These are phyloP conservation scores for Synodontis membranacea DNA, from an alignment of 2,113 vertebrate genomes.

Conservation along the genomic window DNA sequence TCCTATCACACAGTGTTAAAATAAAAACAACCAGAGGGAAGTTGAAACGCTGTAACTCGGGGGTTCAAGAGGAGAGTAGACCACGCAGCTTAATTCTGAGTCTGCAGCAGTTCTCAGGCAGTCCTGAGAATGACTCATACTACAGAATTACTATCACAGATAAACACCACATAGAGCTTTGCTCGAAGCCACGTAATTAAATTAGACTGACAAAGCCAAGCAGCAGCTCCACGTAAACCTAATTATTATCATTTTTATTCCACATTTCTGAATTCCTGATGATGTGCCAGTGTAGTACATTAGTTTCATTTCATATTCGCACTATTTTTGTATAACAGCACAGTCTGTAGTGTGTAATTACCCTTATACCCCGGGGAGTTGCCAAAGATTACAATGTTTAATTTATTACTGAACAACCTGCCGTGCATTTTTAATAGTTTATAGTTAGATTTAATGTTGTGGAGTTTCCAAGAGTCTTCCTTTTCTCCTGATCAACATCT, in stretches of 20 bases:
- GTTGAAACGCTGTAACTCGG: background rate
- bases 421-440: background rate
- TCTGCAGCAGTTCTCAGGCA: background rate
- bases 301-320: background rate
- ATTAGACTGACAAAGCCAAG: background rate
- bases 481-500: background rate
- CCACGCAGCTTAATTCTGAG: background rate
- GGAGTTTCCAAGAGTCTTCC: background rate
- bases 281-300: background rate
- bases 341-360: background rate
- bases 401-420: background rate
- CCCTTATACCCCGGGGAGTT: background rate
- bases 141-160: constrained; percentile 8
- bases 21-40: background rate
- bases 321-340: background rate
- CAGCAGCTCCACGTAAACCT: background rate
- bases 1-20: background rate
- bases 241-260: background rate
- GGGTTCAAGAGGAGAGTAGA: background rate
- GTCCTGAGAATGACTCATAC: background rate
- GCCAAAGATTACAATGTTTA: too few relatives aligned
- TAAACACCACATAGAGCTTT: background rate
- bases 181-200: constrained; percentile 19
- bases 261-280: background rate
- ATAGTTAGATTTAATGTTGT: background rate